phyloP scores from a whole-genome alignment of 2,888 invertebrate species.

The Dione vanillae region DNA sequence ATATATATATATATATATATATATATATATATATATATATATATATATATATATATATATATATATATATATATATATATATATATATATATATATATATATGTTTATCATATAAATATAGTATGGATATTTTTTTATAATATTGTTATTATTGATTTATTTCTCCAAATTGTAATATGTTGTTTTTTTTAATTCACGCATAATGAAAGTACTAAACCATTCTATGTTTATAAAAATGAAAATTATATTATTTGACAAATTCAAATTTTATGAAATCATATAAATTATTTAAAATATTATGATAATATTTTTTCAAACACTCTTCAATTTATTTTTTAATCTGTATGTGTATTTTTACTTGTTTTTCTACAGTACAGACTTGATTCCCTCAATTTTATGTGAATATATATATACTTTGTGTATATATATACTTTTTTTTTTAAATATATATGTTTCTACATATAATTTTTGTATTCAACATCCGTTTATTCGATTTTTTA shows the following conservation, averaged over 20 bases:
- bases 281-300: background rate
- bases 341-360: background rate
- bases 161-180: too few species aligned
- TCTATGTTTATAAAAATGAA: background rate
- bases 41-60: too few species aligned
- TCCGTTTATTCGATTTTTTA: too few species aligned
- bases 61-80: too few species aligned
- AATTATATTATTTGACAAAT: background rate
- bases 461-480: too few species aligned
- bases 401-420: too few species aligned
- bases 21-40: background rate
- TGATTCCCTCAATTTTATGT: too few species aligned
- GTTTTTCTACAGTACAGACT: background rate
- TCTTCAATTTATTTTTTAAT: background rate
- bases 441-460: too few species aligned
- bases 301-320: background rate
- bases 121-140: background rate
- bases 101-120: background rate
- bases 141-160: too few species aligned
- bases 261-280: background rate
- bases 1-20: background rate
- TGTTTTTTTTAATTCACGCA: too few species aligned
- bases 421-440: too few species aligned
- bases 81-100: too few species aligned
- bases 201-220: background rate